Conservation (phyloP, 2,888 invertebrate species). For the Athalia cordata region DNA sequence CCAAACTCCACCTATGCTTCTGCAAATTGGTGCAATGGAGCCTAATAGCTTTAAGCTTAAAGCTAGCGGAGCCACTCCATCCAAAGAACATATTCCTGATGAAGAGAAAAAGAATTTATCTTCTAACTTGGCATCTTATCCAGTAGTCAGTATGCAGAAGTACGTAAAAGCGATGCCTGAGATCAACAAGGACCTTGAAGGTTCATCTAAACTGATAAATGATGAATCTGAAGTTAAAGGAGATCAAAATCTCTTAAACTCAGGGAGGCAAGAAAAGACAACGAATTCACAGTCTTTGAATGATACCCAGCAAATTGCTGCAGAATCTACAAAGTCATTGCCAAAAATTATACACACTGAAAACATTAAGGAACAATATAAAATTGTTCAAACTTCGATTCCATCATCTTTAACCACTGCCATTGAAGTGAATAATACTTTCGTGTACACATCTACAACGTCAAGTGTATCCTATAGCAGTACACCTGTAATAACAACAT, state of each 20-base stretch:
- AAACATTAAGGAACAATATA: constrained; percentile 65
- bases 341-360: constrained; percentile 68
- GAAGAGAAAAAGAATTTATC: constrained; percentile 16
- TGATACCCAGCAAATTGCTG: neutral
- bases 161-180: neutral
- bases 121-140: neutral
- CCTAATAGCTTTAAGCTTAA: constrained; percentile 71
- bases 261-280: neutral
- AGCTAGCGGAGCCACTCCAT: constrained; percentile 47
- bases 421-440: constrained; percentile 25
- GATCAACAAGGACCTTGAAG: constrained; percentile 11
- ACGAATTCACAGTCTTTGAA: neutral
- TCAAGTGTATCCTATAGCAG: constrained; percentile 27
- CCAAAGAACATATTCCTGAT: neutral
- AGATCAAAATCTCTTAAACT: neutral
- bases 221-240: constrained; percentile 11
- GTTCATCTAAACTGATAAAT: neutral
- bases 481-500: neutral
- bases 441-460: constrained; percentile 26
- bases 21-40: constrained; percentile 70
- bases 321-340: constrained; percentile 57
- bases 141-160: neutral
- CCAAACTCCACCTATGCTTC: constrained; percentile 71
- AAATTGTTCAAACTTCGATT: constrained; percentile 61
- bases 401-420: constrained; percentile 41